Base-by-base conservation (phyloP, 1,140 invertebrate species). In the Drosophila lowei region DNA sequence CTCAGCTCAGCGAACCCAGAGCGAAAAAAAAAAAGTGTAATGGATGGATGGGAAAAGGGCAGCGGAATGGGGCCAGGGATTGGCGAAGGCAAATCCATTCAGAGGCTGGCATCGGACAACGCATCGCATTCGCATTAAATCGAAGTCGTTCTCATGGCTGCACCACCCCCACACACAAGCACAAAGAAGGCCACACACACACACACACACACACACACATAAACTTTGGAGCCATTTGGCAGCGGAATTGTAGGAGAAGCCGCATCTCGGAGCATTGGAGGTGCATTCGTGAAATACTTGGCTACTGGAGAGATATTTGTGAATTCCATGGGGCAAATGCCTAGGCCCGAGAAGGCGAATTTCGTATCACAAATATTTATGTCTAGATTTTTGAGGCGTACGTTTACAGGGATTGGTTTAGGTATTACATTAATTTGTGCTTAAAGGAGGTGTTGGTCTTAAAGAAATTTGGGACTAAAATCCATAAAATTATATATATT, bases 81-180 rank as follows among this genome's bases (percentile, higher is more conserved):
- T 16, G 67, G 57, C 60, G 25, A 65, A 76, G 62, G 56, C 60
- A 76, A 76, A 76, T 67, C 72, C 63, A 76, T 75, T 75, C 72
- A 76, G 63, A 55, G 56, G 44, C 73, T 13, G 62, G 63, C 72
- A 67, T 76, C 72, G 73, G 73, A 83, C 79, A 83, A 76, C 72
- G 83, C 83, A 77, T 77, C 66, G 75, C 75, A 83, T 88, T 88
- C 83, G 79, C 83, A 88, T 88, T 88, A 89, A 88, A 88, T 88
- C 84, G 83, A 88, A 88, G 84, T 83, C 83, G 58, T 76, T 70
- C 23, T 59, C 78, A 64, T 71, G 42, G 62, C 52, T 61, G 48
- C 47, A 16, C 56, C 60, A 30, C 56, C 57, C 53, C 47, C 55
- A 13, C 3, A 41, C 42, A 52, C 38, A 43, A 28, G 46, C 59